Conservation (phyloP, 2,888 invertebrate species). For the Leucoptera coffeella region DNA sequence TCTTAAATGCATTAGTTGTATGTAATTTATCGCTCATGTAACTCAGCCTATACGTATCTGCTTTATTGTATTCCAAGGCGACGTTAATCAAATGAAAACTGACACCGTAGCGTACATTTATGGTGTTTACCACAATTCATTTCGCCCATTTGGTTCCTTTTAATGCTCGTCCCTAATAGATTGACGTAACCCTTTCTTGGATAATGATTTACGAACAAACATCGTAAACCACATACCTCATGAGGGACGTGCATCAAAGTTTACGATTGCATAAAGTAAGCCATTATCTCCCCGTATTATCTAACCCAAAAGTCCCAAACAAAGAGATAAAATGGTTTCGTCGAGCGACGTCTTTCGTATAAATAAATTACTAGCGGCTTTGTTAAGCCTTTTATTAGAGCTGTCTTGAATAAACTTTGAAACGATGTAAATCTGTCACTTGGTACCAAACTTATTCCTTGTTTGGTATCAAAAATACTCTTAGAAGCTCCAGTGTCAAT, state of each 20-base stretch:
- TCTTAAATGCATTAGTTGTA: too few relatives aligned
- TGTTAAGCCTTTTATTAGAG: constrained; percentile 20
- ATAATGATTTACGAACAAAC: constrained; percentile 15
- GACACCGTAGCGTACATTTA: too few relatives aligned
- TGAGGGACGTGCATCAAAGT: constrained; percentile 20
- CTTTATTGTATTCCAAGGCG: too few relatives aligned
- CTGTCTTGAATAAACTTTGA: constrained; percentile 37
- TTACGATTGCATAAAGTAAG: constrained; percentile 42
- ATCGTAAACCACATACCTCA: constrained; percentile 17
- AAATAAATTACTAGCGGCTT: constrained; percentile 42
- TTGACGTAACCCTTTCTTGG: constrained; percentile 11
- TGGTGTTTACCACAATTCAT: too few relatives aligned
- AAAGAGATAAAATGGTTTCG: constrained; percentile 36
- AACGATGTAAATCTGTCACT: constrained; percentile 34
- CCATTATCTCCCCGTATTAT: constrained; percentile 37
- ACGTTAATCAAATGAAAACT: too few relatives aligned
- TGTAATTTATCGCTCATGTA: too few relatives aligned
- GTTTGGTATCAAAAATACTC: too few relatives aligned
- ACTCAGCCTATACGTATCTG: too few relatives aligned
- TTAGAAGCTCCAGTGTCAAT: too few relatives aligned
- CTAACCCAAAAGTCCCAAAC: constrained; percentile 33
- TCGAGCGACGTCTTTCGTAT: constrained; percentile 27
- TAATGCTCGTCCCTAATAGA: too few relatives aligned
- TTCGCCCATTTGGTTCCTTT: too few relatives aligned
- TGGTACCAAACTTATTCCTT: too few relatives aligned